Conservation (phyloP, 2,113 vertebrate species). For the Hymenochirus boettgeri region DNA sequence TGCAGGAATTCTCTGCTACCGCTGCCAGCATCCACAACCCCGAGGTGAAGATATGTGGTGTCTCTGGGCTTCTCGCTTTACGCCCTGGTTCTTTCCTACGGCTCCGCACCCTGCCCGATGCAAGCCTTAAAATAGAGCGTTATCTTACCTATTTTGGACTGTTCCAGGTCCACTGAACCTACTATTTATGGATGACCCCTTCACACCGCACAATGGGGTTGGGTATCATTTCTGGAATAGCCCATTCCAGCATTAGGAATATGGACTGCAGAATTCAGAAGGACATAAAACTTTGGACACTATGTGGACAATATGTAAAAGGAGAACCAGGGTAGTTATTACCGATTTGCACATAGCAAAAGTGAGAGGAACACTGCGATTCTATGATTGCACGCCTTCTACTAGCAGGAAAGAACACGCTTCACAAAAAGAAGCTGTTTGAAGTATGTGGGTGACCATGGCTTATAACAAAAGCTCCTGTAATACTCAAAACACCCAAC, state of each 20-base stretch:
- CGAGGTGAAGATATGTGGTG: slow-evolving; percentile 80
- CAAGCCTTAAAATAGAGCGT: slow-evolving; percentile 68
- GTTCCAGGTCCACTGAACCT: slow-evolving; percentile 79
- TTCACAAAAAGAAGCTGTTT: no score
- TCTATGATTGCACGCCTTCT: no score
- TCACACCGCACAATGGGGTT: neutral
- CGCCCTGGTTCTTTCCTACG: slow-evolving; percentile 67
- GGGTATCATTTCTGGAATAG: neutral
- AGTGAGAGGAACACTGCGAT: no score
- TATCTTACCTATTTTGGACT: slow-evolving; percentile 83
- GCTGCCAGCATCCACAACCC: slow-evolving; percentile 63
- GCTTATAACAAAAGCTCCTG: no score
- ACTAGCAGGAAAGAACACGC: no score
- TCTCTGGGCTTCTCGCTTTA: slow-evolving; percentile 76
- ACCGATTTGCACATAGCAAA: no score
- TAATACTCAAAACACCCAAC: no score
- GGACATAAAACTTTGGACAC: no score
- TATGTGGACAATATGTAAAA: no score
- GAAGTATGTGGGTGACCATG: no score
- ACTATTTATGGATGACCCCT: neutral
- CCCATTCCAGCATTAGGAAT: neutral
- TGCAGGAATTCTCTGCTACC: slow-evolving; percentile 81
- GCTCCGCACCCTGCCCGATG: slow-evolving; percentile 68
- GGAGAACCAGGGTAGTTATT: no score
- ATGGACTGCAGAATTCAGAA: neutral